Percentiles rank a stretch among this genome's conserved stretches.
These are phyloP conservation scores for Polypterus bichir DNA, from an alignment of 2,113 vertebrate species.

Conservation along the genomic window DNA sequence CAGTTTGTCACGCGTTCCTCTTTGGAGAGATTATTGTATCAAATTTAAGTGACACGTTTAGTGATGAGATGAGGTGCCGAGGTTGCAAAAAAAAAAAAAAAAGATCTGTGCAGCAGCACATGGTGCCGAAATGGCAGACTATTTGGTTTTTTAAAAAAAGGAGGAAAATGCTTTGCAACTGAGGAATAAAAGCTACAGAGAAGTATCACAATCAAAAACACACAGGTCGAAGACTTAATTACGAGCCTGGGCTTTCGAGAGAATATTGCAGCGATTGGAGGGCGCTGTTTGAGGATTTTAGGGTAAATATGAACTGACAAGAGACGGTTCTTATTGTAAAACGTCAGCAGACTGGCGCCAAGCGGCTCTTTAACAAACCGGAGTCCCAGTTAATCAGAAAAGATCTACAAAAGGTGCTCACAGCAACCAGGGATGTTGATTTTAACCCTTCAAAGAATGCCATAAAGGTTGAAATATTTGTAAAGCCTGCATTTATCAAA, in stretches of 20 bases:
- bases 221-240: constrained; percentile 20
- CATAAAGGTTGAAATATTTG: constrained; percentile 1
- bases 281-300: constrained; percentile 49
- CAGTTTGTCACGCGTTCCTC: no score
- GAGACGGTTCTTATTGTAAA: constrained; percentile 72
- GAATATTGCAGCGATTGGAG: constrained; percentile 28
- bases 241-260: constrained; percentile 29
- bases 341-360: constrained; percentile 79
- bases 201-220: constrained; percentile 15
- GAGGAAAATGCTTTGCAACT: no score
- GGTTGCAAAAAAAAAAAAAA: constrained; percentile 2
- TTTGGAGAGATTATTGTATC: no score
- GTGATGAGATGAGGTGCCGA: constrained; percentile 14
- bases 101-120: not conserved
- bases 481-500: not conserved
- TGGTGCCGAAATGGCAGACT: no score
- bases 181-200: constrained; percentile 13
- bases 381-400: constrained; percentile 50
- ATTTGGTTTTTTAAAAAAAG: no score
- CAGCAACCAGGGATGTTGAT: constrained; percentile 24
- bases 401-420: constrained; percentile 41
- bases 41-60: constrained; percentile 16
- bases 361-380: constrained; percentile 54
- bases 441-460: constrained; percentile 11
- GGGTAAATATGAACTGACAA: constrained; percentile 81